Conservation (phyloP, 2,888 invertebrate species). For the Andrena bicolor region DNA sequence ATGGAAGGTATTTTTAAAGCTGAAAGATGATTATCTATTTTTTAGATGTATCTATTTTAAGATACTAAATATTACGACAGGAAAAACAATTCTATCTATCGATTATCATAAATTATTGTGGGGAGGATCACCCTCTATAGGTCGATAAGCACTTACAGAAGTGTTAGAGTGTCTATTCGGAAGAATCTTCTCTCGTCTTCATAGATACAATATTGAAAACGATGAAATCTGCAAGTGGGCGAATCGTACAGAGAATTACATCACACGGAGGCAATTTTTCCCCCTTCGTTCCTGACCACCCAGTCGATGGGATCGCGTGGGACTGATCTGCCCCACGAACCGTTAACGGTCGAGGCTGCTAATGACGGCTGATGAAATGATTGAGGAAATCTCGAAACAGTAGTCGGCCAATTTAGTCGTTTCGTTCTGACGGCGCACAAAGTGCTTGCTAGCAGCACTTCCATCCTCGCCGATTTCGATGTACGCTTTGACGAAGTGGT, state of each 20-base stretch:
- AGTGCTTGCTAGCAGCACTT: conserved; percentile 46
- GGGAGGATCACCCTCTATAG: background rate
- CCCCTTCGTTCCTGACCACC: conserved; percentile 28
- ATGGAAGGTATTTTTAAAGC: background rate
- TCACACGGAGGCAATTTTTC: conserved; percentile 44
- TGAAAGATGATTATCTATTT: background rate
- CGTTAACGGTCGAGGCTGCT: conserved; percentile 55
- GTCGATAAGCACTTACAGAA: background rate
- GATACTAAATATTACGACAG: too few relatives aligned
- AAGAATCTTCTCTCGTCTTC: background rate
- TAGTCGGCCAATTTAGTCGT: conserved; percentile 71
- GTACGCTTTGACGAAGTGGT: conserved; percentile 37
- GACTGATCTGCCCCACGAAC: conserved; percentile 69
- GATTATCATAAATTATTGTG: background rate
- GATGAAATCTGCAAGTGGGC: conserved; percentile 4
- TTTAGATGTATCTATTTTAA: too few relatives aligned
- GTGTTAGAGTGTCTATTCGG: background rate
- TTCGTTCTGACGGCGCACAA: conserved; percentile 54
- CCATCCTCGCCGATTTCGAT: conserved; percentile 30
- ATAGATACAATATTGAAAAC: background rate
- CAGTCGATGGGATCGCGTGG: conserved; percentile 75
- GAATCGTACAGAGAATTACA: conserved; percentile 47
- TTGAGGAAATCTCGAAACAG: conserved; percentile 79
- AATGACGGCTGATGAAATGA: conserved; percentile 76
- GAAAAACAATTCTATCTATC: too few relatives aligned